Conservation (phyloP, 1,140 invertebrate genomes). For the Drosophila gunungcola region DNA sequence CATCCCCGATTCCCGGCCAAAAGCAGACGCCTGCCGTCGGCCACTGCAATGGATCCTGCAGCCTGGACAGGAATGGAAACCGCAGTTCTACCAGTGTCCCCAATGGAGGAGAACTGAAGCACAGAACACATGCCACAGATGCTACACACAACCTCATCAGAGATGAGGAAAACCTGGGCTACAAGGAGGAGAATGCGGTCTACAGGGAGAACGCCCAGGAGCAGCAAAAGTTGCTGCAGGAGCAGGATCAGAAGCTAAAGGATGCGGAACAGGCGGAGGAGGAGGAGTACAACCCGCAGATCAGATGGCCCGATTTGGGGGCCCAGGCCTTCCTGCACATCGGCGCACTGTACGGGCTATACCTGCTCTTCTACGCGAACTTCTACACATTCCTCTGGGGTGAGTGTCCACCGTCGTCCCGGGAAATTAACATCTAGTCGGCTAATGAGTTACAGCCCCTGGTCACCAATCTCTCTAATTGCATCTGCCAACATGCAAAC, state of each 20-base stretch:
- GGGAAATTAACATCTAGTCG: slow-evolving; percentile 39
- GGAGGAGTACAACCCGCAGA: slow-evolving; percentile 86
- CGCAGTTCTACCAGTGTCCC: slow-evolving; percentile 16
- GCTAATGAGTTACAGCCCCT: slow-evolving; percentile 12
- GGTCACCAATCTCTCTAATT: slow-evolving; percentile 37
- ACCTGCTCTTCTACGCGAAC: slow-evolving; percentile 88
- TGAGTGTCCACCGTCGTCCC: slow-evolving; percentile 85
- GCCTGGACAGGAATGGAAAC: slow-evolving; percentile 30
- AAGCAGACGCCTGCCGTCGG: slow-evolving; percentile 16
- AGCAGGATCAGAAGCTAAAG: slow-evolving; percentile 12
- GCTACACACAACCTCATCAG: slow-evolving; percentile 41
- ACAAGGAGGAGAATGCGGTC: slow-evolving; percentile 76
- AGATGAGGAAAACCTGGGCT: slow-evolving; percentile 66
- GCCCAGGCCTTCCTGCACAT: slow-evolving; percentile 89
- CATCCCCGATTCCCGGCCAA: slow-evolving; percentile 57
- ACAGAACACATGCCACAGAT: slow-evolving; percentile 50
- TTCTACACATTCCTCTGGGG: slow-evolving; percentile 89
- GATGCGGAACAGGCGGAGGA: slow-evolving; percentile 16
- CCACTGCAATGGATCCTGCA: slow-evolving; percentile 46
- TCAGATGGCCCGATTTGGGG: slow-evolving; percentile 89
- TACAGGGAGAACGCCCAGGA: slow-evolving; percentile 66
- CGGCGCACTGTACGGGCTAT: slow-evolving; percentile 89
- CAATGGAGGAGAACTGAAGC: slow-evolving; percentile 37
- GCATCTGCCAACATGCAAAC: slow-evolving; percentile 48
- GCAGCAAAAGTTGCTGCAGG: neutral